Evolutionary conservation across 2,113 vertebrate genomes (phyloP).

Genomic region (Pomatorhinus ruficollis): DNA sequence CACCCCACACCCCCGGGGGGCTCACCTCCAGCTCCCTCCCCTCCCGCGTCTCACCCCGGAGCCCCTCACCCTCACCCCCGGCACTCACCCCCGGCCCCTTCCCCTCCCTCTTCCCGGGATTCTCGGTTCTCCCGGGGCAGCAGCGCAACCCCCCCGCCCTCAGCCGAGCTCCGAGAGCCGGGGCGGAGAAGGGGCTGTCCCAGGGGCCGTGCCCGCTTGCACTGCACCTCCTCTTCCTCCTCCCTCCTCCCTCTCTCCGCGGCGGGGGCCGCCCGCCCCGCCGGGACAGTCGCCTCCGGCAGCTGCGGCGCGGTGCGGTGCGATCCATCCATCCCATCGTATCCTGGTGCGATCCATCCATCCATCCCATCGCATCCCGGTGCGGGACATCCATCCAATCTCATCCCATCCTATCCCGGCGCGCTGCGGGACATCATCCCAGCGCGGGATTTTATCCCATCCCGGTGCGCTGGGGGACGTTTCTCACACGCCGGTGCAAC

Average conservation of each 20-base stretch:
- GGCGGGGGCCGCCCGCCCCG: background rate
- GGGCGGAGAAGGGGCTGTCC: background rate
- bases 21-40: background rate
- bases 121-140: background rate
- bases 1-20: too few relatives aligned
- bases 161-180: background rate
- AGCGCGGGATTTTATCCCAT: fast-evolving
- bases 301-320: background rate
- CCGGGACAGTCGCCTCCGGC: background rate
- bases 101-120: background rate
- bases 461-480: background rate
- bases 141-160: background rate
- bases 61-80: too few relatives aligned
- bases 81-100: background rate
- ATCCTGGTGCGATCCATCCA: background rate
- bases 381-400: background rate
- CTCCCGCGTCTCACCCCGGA: fast-evolving
- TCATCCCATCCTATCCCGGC: background rate
- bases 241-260: background rate
- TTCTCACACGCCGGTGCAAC: fast-evolving
- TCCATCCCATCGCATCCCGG: background rate
- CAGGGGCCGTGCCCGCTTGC: background rate
- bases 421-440: too few relatives aligned
- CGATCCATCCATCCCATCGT: background rate
- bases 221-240: background rate